Conservation (phyloP, 2,888 invertebrate species). For the Agrenia bidenticulata region DNA sequence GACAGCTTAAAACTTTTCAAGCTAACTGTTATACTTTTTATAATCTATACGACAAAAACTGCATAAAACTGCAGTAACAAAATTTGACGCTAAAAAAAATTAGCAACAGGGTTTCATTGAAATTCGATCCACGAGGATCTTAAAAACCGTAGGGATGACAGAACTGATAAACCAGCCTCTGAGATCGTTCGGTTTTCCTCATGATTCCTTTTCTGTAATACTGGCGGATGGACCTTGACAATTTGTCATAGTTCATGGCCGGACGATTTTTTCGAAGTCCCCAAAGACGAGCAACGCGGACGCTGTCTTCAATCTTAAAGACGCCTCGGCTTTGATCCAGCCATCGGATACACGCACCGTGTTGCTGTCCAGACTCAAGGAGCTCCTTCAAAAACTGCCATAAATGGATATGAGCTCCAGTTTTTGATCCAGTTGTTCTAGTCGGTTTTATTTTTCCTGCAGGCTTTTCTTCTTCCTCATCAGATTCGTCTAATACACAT, state of each 20-base stretch:
- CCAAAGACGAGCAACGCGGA: constrained; percentile 95
- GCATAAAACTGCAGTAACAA: constrained; percentile 54
- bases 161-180: constrained; percentile 98
- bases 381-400: constrained; percentile 99
- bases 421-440: constrained; percentile 40
- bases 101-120: constrained; percentile 53
- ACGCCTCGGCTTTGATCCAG: constrained; percentile 89
- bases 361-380: constrained; percentile 79
- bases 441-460: constrained; percentile 25
- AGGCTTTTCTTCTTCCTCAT: constrained; percentile 59
- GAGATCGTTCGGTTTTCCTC: constrained; percentile 98
- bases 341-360: constrained; percentile 96
- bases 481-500: constrained; percentile 60
- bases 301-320: constrained; percentile 99
- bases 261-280: constrained; percentile 97
- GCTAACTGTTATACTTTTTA: not conserved
- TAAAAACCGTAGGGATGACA: constrained; percentile 88
- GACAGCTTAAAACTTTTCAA: not conserved
- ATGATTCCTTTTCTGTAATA: constrained; percentile 99
- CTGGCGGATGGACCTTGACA: constrained; percentile 94
- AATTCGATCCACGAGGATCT: constrained; percentile 49
- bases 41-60: constrained; percentile 35
- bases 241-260: constrained; percentile 99
- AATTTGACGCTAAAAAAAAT: constrained; percentile 53
- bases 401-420: constrained; percentile 88